Evolutionary conservation across 2,888 invertebrate genomes (phyloP).

Genomic region (Zootermopsis nevadensis): DNA sequence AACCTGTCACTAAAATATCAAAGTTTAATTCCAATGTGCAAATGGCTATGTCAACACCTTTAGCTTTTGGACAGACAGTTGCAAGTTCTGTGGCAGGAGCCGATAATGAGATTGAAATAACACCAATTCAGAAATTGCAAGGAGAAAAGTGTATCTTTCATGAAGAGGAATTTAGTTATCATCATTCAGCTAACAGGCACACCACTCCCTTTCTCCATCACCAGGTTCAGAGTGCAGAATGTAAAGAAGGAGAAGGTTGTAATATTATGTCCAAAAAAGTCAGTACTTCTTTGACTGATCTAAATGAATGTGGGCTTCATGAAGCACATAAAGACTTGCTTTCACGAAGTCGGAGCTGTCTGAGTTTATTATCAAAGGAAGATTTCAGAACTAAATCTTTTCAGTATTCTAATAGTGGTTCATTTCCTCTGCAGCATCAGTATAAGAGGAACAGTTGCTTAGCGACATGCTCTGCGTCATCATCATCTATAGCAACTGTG

Average conservation of each 20-base stretch:
- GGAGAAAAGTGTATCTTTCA: background rate
- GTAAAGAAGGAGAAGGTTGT: background rate
- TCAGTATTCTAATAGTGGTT: background rate
- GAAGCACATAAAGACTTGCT: background rate
- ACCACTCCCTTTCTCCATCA: background rate
- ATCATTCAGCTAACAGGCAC: background rate
- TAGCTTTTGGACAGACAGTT: constrained; percentile 10
- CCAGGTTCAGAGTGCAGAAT: background rate
- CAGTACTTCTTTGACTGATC: constrained; percentile 43
- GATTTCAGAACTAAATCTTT: background rate
- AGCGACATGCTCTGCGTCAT: constrained; percentile 49
- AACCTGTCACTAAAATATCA: background rate
- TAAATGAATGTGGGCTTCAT: background rate
- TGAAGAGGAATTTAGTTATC: background rate
- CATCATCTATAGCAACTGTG: constrained; percentile 63
- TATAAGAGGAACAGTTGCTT: background rate
- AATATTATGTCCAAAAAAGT: constrained; percentile 1
- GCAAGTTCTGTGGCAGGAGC: constrained; percentile 54
- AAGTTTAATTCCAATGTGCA: background rate
- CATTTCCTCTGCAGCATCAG: background rate
- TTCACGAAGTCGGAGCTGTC: constrained; percentile 32
- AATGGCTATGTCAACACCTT: constrained; percentile 48
- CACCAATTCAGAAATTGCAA: constrained; percentile 57
- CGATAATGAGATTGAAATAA: constrained; percentile 60
- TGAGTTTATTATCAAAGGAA: constrained; percentile 21